These are phyloP conservation scores for Aphrophora alni DNA, from an alignment of 2,888 invertebrate genomes.

Conservation along the genomic window DNA sequence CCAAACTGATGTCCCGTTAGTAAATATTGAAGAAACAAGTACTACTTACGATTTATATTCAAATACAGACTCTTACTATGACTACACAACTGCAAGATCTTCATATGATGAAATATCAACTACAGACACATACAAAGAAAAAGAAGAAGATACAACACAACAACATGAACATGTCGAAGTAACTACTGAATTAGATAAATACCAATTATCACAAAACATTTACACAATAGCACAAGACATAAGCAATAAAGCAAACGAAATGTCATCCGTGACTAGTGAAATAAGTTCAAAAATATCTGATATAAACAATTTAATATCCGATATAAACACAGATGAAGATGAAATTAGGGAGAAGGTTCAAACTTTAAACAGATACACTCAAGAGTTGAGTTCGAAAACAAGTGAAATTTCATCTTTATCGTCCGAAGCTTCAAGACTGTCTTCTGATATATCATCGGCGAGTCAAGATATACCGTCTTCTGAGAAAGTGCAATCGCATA, in stretches of 20 bases:
- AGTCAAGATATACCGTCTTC: constrained; percentile 22
- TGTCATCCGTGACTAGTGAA: constrained; percentile 21
- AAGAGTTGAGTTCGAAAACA: constrained; percentile 21
- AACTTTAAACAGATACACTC: constrained; percentile 17
- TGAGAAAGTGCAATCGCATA: neutral
- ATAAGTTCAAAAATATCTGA: constrained; percentile 19
- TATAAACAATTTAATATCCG: constrained; percentile 12
- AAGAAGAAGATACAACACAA: constrained; percentile 10
- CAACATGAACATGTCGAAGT: neutral
- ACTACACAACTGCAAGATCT: neutral
- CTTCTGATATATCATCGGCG: constrained; percentile 25
- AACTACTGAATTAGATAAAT: constrained; percentile 20
- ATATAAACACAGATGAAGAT: constrained; percentile 24
- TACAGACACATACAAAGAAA: neutral
- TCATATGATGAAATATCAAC: too few relatives aligned
- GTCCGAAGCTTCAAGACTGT: constrained; percentile 6
- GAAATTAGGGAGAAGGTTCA: constrained; percentile 23
- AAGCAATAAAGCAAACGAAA: constrained; percentile 23
- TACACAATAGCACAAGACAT: constrained; percentile 14
- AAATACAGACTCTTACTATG: neutral
- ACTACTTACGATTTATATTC: neutral
- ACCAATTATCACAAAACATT: constrained; percentile 26
- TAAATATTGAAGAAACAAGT: too few relatives aligned
- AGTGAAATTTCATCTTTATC: constrained; percentile 19
- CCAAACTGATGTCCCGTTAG: too few relatives aligned